Evolutionary conservation across 2,888 invertebrate species (phyloP).

Genomic region (Petrophora chlorosata): DNA sequence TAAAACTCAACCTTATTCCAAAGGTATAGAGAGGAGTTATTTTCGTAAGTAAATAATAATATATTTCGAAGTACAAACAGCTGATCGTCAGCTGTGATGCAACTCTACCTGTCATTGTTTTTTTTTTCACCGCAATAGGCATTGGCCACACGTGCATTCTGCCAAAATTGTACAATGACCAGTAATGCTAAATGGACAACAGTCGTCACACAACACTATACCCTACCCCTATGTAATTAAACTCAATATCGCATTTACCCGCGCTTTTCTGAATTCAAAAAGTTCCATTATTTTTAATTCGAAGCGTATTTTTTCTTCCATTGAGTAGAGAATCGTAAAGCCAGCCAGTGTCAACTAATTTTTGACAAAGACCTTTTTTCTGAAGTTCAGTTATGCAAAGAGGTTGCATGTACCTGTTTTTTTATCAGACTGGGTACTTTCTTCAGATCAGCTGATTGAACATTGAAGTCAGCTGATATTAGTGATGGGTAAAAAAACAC

Average conservation of each 20-base stretch:
- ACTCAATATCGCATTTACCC: background rate
- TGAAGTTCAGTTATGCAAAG: constrained; percentile 37
- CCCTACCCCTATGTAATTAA: background rate
- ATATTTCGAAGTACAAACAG: constrained; percentile 44
- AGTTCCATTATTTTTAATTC: constrained; percentile 1
- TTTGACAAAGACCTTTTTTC: constrained; percentile 20
- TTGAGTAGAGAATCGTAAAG: background rate
- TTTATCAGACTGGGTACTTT: too few relatives aligned
- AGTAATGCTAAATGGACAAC: constrained; percentile 48
- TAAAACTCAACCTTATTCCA: constrained; percentile 16
- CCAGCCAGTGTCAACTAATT: background rate
- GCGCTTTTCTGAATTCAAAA: background rate
- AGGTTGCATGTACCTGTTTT: constrained; percentile 36
- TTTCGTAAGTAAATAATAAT: constrained; percentile 8
- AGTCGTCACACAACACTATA: constrained; percentile 6
- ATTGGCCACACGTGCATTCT: constrained; percentile 44
- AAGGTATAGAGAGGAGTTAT: background rate
- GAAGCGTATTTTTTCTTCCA: background rate
- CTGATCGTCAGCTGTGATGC: constrained; percentile 60
- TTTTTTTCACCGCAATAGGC: constrained; percentile 35
- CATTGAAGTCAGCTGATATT: constrained; percentile 11
- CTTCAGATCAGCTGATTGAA: constrained; percentile 39
- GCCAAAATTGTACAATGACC: constrained; percentile 39
- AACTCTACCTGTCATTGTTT: constrained; percentile 47
- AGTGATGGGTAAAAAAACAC: too few relatives aligned